Percentiles rank a stretch among this genome's conserved stretches.
Conservation (phyloP, 1,140 invertebrate genomes). For the Pogonomyrmex barbatus region DNA sequence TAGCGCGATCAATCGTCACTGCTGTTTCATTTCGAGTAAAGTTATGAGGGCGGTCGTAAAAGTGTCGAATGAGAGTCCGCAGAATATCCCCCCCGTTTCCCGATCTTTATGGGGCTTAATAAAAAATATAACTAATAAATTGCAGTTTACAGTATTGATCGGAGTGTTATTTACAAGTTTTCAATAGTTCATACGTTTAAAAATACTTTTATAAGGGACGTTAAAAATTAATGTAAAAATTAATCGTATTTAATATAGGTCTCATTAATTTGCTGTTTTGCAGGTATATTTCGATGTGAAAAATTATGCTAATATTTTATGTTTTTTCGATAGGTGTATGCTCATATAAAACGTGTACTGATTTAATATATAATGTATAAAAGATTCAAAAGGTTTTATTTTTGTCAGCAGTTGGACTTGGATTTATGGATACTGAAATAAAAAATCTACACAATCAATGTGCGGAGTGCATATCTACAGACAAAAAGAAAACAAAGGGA, state of each 20-base stretch:
- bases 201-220: background rate
- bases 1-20: conserved; percentile 14
- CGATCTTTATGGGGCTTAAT: conserved; percentile 19
- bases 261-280: background rate
- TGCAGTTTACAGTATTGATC: conserved; percentile 21
- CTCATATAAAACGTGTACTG: background rate
- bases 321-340: background rate
- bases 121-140: background rate
- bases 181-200: background rate
- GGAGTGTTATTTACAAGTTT: background rate
- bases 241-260: background rate
- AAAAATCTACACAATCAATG: background rate
- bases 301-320: background rate
- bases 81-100: background rate
- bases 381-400: background rate
- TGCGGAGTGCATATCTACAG: background rate
- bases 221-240: background rate
- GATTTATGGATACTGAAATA: background rate
- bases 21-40: conserved; percentile 50
- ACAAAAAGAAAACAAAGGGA: conserved; percentile 5
- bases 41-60: background rate
- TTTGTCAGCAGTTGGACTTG: background rate
- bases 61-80: background rate
- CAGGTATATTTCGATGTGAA: background rate
- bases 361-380: background rate